Conservation (phyloP, 1,140 invertebrate species). For the Parapsyche elsis region DNA sequence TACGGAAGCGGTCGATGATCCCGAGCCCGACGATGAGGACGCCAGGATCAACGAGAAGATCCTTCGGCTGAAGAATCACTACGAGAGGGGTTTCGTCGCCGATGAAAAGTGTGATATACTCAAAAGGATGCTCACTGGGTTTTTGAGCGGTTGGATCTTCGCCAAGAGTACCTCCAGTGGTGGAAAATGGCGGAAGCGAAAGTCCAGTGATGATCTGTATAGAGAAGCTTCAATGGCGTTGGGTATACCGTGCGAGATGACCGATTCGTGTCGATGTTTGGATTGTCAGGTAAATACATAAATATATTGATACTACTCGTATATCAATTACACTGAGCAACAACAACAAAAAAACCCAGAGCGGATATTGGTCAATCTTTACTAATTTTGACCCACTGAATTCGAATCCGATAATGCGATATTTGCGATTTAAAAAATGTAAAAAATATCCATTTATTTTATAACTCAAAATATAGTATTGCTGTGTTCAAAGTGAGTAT, state of each 20-base stretch:
- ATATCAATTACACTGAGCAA: no score
- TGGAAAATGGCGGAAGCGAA: slow-evolving; percentile 53
- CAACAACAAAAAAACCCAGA: no score
- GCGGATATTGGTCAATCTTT: no score
- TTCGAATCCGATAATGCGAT: no score
- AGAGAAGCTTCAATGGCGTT: slow-evolving; percentile 67
- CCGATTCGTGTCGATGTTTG: slow-evolving; percentile 67
- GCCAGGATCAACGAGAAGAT: slow-evolving; percentile 30
- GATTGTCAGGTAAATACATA: slow-evolving; percentile 64
- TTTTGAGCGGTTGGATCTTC: slow-evolving; percentile 43
- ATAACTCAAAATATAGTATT: no score
- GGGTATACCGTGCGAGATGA: slow-evolving; percentile 67
- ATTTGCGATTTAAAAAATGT: no score
- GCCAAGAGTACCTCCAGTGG: slow-evolving; percentile 23
- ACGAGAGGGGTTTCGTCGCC: slow-evolving; percentile 32
- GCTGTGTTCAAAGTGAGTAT: no score
- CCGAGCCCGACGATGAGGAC: slow-evolving; percentile 41
- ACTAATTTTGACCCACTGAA: no score
- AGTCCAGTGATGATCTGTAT: slow-evolving; percentile 66
- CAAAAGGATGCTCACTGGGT: slow-evolving; percentile 46
- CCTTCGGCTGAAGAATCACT: slow-evolving; percentile 23
- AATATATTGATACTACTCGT: no score
- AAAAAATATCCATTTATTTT: no score
- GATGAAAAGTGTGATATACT: slow-evolving; percentile 53
- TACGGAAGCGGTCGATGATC: slow-evolving; percentile 4